phyloP scores from a whole-genome alignment of 2,113 vertebrate species.

The Atrichornis clamosus region DNA sequence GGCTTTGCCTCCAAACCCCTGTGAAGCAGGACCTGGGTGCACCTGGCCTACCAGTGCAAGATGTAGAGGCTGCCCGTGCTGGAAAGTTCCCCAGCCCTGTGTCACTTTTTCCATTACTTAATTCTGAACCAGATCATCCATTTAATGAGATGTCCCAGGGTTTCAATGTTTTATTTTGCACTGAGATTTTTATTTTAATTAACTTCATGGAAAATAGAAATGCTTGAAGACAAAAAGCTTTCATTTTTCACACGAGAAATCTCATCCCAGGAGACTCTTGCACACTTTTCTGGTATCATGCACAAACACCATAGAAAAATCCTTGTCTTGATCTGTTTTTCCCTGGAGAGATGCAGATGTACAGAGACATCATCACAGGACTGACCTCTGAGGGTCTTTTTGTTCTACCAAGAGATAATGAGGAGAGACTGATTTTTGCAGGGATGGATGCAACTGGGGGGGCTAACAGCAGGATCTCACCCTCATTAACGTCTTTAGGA shows the following conservation, averaged over 20 bases:
- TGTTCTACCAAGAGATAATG: background rate
- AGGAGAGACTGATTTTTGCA: background rate
- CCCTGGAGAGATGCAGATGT: background rate
- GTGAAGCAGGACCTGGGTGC: background rate
- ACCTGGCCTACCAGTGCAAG: background rate
- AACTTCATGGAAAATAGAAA: background rate
- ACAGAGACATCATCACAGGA: background rate
- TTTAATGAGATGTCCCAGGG: background rate
- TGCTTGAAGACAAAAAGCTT: background rate
- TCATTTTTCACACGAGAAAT: background rate
- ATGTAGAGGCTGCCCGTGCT: background rate
- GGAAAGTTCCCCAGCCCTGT: background rate
- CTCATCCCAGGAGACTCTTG: background rate
- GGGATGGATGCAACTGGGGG: background rate
- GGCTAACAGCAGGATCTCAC: background rate
- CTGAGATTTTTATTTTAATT: background rate
- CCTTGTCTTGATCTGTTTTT: background rate
- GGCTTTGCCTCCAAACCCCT: background rate
- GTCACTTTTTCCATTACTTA: background rate
- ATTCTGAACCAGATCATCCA: background rate
- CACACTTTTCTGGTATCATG: background rate
- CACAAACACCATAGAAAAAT: background rate
- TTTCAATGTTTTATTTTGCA: background rate
- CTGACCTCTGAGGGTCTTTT: background rate
- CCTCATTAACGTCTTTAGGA: background rate